Conservation (phyloP, 2,113 vertebrate species). For the Sitta europaea region DNA sequence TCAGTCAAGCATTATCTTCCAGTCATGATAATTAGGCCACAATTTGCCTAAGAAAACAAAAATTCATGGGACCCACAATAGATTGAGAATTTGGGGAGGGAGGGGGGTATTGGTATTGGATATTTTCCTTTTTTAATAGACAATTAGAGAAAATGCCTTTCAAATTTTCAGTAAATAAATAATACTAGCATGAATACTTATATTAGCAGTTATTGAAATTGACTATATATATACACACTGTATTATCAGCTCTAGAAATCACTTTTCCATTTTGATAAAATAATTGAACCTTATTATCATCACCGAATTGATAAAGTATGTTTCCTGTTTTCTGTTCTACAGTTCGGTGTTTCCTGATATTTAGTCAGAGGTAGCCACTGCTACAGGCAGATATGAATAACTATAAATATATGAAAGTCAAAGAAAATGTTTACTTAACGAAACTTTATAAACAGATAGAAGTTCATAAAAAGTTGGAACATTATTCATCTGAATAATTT, state of each 20-base stretch:
- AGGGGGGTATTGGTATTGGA: accelerated
- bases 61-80: neutral
- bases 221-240: neutral
- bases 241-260: neutral
- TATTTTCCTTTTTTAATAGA: neutral
- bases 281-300: neutral
- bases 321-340: neutral
- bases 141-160: neutral
- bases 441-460: neutral
- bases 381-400: neutral
- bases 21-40: neutral
- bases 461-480: neutral
- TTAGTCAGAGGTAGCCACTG: neutral
- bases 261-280: neutral
- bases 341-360: neutral
- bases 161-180: neutral
- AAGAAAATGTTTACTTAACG: neutral
- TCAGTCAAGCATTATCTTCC: neutral
- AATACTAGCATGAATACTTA: neutral
- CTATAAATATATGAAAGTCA: neutral
- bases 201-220: neutral
- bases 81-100: neutral
- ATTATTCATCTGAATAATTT: neutral
- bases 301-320: neutral
- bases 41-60: neutral